Evolutionary conservation across 1,140 invertebrate species (phyloP), one percentile per base, ranked within the genome.

Genomic region (Magallana gigas): DNA sequence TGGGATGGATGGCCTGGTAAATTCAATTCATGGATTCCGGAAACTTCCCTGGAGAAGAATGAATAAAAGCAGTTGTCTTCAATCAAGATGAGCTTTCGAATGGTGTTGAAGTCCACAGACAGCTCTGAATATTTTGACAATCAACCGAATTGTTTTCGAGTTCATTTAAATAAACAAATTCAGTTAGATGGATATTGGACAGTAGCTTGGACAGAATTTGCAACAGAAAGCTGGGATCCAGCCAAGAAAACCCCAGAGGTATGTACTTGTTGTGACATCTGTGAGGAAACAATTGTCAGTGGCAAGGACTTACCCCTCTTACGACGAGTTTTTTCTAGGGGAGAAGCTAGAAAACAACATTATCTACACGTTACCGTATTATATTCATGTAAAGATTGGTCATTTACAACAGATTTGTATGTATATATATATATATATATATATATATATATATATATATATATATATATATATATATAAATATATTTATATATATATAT

Each of bases 11-110:
- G 87, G 85, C 87, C 89, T 2, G 48, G 18, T 29, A 88, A 90
- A 85, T 90, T 85, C 76, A 85, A 87, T 87, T 90, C 89, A 8
- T 90, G 87, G 87, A 76, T 90, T 58, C 36, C 29, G 8, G 59
- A 88, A 76, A 68, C 48, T 81, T 36, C 59, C 6, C 16, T 88
- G 8, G 16, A 83, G 60, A 36, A 71, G 4, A 58, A 18, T 11
- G 11, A 60, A 84, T 84, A 84, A 84, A 62, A 57, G 23, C 57
- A 59, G n/a, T 29, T 36, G 8, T 1, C 14, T 84, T 60, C 59
- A 59, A 12, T 84, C 59, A 84, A 60, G 59, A 84, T 84, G 83
- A 84, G 83, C 23, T 29, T 84, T 84, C 18, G 83, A 62, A 84
- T 84, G 83, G 83, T 84, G 83, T 60, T 84, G 59, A 60, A 18